Base-by-base conservation (phyloP, 2,888 invertebrate species). In the Cantharis rufa region DNA sequence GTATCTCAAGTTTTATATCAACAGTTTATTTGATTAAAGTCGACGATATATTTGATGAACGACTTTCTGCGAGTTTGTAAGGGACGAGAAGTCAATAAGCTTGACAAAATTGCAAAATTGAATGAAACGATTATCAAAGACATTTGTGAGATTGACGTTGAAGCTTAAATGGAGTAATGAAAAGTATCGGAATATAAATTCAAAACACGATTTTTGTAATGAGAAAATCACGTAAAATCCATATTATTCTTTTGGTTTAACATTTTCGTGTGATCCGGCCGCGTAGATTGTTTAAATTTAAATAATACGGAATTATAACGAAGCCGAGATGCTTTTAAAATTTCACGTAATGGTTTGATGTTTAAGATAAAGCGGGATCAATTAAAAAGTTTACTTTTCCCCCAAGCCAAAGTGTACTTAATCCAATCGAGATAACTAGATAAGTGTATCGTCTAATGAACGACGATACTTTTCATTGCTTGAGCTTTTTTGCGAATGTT, bases 391-490 rank as follows among this genome's bases (percentile, higher is more conserved):
- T 66, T 66, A 66, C 64, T 18, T 66, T 66, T 66, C 21, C 64
- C 21, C 64, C 64, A 21, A 66, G 64, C 48, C 15, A 71, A 48
- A 62, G 66, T 48, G 72, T 76, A 48, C 48, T 48, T 48, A 76
- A 76, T 76, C 76, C 62, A 76, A 76, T 76, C 69, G 72, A 69
- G 72, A 72, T 72, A 76, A 76, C 72, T 32, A 72, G 76, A 69
- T 72, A 76, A 76, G 72, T 69, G 76, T 72, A 72, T 76, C 76
- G 63, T 63, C 68, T 72, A 76, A 76, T 76, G 72, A 76, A 76
- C 76, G 70, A 16, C 62, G 76, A 72, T 76, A 72, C 72, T 74
- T 74, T 74, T 63, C 69, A 64, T 70, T 74, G 69, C 74, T 70
- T 3, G 13, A 21, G 24, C 64, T 66, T 66, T 66, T 66, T 66